Evolutionary conservation across 2,113 vertebrate species (phyloP), one percentile per base, ranked within the genome.

Genomic region (Tricholaema leucomelas): DNA sequence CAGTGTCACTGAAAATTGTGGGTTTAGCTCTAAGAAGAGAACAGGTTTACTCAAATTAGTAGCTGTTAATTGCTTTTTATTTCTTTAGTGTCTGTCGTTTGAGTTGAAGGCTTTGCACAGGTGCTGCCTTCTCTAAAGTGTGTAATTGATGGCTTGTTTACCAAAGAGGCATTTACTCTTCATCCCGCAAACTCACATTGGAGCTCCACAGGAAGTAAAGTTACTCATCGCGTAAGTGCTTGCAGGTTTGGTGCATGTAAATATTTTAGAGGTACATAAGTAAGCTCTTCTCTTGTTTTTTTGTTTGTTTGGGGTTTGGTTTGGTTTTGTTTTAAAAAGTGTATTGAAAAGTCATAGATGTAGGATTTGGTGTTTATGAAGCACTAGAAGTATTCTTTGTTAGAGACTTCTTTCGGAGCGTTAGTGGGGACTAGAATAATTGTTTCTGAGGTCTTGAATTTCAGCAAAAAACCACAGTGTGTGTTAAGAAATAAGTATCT

Each of bases 131-230:
- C 87, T 91, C 89, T 95, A 96, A 97, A 97, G 95, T 96, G 94
- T 94, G 87, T 97, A 96, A 96, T 97, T 95, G 97, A 95, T 91
- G 94, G 93, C 91, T 95, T 96, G 93, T 97, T 97, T 96, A 96
- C 93, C 95, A 91, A 96, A 95, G 96, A 97, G 83, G 92, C 91
- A 91, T 90, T 93, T 95, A 89, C 65, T 65, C 85, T 94, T 94
- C 92, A 96, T 94, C 95, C 93, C 95, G 81, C 65, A 96, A 97
- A 94, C 90, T 93, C 93, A 81, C 70, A 66, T 56, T 92, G 89
- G 88, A 87, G 66, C 93, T 96, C 95, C 93, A 79, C 88, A 94
- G 95, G 94, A 94, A 93, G 91, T 74, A 30, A 93, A 95, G 95
- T 96, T 95, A 84, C 72, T 97, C 90, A 94, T 92, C 95, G 31